Evolutionary conservation across 2,113 vertebrate genomes (phyloP), one percentile per base, ranked within the genome.

Genomic region (Tachycineta bicolor): DNA sequence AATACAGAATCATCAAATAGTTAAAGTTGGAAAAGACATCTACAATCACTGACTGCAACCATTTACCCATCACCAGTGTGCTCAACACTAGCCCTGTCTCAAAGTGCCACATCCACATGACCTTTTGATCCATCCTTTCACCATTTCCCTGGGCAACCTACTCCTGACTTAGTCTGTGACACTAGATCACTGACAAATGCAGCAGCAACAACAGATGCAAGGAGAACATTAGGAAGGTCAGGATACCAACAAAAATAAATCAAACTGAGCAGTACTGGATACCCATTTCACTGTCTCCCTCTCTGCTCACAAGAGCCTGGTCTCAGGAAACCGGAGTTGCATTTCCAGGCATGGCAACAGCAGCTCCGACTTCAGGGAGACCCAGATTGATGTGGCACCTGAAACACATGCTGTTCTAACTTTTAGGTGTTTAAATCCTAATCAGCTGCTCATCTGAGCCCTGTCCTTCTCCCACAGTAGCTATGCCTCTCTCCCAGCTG

Each of bases 301-400:
- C n/a, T 33, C 25, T 2, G 5, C 75, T 65, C 8, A 1, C 55
- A 70, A 11, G 5, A 68, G n/a, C 24, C 25, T 25, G 14, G 7
- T 14, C 25, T 63, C 11, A 11, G 64, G 20, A 49, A 74, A 79
- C 9, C 18, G 18, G 34, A 65, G n/a, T 0, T 13, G 5, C 23
- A 6, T 56, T 90, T 53, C 41, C 39, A 52, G 37, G 29, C 23
- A 11, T 1, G 8, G 23, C 4, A 0, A 21, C 25, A 29, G 47
- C 3, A 3, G 1, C 25, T 65, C 22, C 1, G 2, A 0, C 11
- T 24, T 26, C 31, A 39, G 16, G 55, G 46, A 60, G 18, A 21
- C 12, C 59, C 64, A 16, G 44, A 44, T 16, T 76, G 62, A 31
- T 4, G n/a, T 34, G 31, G 25, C 37, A 39, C 49, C 20, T 28